Percentiles rank a stretch among this genome's conserved stretches.
phyloP scores from a whole-genome alignment of 2,888 invertebrate species.

The Sinhomidia bicolor region DNA sequence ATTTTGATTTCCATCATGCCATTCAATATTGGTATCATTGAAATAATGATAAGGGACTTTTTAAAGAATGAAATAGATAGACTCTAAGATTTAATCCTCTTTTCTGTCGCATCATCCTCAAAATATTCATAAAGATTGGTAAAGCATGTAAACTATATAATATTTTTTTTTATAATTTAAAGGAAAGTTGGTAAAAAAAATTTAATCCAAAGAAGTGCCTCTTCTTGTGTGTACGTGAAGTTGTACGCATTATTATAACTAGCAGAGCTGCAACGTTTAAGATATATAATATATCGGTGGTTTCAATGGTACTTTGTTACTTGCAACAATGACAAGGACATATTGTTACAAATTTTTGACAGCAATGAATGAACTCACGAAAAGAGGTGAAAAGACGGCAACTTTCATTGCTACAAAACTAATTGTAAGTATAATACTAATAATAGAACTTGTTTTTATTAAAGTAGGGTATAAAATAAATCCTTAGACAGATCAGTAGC shows the following conservation, averaged over 20 bases:
- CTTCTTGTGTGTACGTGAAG: not conserved
- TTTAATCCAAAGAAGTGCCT: not conserved
- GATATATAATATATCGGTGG: too few relatives aligned
- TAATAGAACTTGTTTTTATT: too few relatives aligned
- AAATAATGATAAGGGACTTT: constrained; percentile 7
- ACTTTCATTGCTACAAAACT: not conserved
- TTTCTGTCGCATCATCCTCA: constrained; percentile 44
- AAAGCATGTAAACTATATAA: not conserved
- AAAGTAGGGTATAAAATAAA: too few relatives aligned
- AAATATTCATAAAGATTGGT: constrained; percentile 17
- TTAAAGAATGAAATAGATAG: constrained; percentile 4
- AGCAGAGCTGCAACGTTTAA: too few relatives aligned
- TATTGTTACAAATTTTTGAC: constrained; percentile 40
- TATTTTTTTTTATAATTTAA: not conserved
- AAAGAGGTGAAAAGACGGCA: not conserved
- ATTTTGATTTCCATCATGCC: constrained; percentile 29
- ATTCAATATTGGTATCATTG: constrained; percentile 45
- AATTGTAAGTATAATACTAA: too few relatives aligned
- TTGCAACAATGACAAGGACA: constrained; percentile 52
- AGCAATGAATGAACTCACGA: not conserved
- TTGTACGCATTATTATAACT: not conserved
- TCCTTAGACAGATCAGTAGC: too few relatives aligned
- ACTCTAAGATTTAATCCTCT: not conserved
- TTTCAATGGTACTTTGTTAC: not conserved
- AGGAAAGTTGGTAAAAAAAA: not conserved